Conservation (phyloP, 2,113 vertebrate species). For the Petromus typicus region DNA sequence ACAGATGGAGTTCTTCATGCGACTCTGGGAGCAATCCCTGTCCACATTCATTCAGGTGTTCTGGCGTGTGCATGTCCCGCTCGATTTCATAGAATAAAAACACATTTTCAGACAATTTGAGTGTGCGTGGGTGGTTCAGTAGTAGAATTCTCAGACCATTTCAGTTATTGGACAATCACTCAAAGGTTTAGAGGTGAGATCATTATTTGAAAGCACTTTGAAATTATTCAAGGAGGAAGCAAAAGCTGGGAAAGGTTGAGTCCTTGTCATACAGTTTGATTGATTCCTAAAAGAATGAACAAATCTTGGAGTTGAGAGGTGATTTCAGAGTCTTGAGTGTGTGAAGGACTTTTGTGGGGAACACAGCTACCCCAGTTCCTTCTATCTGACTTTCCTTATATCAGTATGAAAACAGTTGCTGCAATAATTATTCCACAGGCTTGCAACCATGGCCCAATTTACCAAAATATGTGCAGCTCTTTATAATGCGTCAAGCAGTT, state of each 20-base stretch:
- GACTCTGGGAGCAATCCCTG: too few relatives aligned
- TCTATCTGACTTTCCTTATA: background rate
- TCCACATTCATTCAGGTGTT: background rate
- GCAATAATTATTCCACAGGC: background rate
- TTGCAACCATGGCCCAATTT: background rate
- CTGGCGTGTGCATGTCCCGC: background rate
- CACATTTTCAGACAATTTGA: background rate
- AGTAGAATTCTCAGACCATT: background rate
- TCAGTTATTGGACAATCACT: background rate
- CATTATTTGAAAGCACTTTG: constrained; percentile 21
- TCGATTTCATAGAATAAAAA: background rate
- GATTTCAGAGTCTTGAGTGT: background rate
- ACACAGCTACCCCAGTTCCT: background rate
- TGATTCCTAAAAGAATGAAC: background rate
- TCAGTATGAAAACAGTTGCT: background rate
- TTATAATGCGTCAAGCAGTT: background rate
- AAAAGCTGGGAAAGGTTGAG: background rate
- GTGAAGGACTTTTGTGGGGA: background rate
- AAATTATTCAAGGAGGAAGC: constrained; percentile 20
- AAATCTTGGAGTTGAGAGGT: background rate
- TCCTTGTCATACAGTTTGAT: background rate
- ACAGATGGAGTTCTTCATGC: background rate
- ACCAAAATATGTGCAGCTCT: background rate
- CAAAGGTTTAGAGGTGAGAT: background rate
- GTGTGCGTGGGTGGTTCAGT: too few relatives aligned